phyloP scores from a whole-genome alignment of 2,797 vertebrate species.

The Micromesistius poutassou region DNA sequence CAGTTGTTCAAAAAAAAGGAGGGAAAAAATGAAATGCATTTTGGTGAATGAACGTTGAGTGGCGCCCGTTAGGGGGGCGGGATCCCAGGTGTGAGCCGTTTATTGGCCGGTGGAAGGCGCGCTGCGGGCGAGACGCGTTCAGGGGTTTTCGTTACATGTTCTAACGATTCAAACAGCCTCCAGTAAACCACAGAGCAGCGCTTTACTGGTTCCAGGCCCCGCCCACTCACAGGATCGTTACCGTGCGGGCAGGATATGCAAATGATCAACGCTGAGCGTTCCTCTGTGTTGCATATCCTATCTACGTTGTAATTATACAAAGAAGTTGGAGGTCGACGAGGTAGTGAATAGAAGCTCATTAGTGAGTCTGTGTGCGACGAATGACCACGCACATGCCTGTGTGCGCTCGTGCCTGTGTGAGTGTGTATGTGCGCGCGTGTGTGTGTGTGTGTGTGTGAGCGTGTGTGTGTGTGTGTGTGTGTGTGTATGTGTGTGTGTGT shows the following conservation, averaged over 20 bases:
- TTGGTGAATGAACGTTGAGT: slow-evolving; percentile 16
- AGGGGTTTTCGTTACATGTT: slow-evolving; percentile 52
- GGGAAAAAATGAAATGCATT: neutral
- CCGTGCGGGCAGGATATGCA: too few relatives aligned
- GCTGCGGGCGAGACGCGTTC: slow-evolving; percentile 20
- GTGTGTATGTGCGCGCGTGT: neutral
- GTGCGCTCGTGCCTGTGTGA: neutral
- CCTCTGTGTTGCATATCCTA: too few relatives aligned
- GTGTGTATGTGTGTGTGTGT: neutral
- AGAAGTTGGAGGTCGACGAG: too few relatives aligned
- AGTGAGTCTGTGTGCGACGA: neutral
- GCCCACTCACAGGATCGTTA: neutral
- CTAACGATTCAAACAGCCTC: slow-evolving; percentile 47
- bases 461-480: slow-evolving; percentile 1
- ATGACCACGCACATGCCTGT: neutral
- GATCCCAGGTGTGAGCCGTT: slow-evolving; percentile 13
- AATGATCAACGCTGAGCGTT: too few relatives aligned
- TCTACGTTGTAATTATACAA: too few relatives aligned
- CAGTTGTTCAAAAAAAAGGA: slow-evolving; percentile 31
- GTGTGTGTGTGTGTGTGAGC: neutral
- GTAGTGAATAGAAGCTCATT: neutral
- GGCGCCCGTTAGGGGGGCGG: slow-evolving; percentile 27
- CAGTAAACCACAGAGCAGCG: slow-evolving; percentile 28
- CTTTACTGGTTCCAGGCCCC: slow-evolving; percentile 28
- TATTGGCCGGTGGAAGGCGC: slow-evolving; percentile 30